These are phyloP conservation scores for Orthosia gothica DNA, from an alignment of 2,888 invertebrate genomes.

Conservation along the genomic window DNA sequence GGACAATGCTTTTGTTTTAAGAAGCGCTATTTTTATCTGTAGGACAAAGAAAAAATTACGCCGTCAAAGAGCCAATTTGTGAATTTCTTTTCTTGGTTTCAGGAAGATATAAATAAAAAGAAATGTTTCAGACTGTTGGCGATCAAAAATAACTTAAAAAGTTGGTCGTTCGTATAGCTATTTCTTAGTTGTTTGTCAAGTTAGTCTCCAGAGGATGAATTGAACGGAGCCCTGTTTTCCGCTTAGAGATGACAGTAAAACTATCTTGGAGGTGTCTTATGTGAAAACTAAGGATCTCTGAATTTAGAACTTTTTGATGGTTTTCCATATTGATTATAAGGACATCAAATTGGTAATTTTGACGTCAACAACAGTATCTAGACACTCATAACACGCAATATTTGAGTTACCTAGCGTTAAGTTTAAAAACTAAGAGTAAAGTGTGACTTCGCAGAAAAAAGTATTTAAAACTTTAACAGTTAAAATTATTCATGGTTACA, in stretches of 20 bases:
- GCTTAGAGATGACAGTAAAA: background rate
- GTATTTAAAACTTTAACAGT: background rate
- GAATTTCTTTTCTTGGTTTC: background rate
- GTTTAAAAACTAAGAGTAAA: no score
- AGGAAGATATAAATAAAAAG: background rate
- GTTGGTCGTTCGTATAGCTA: background rate
- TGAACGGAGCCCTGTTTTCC: background rate
- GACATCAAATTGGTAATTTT: no score
- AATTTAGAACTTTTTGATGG: background rate
- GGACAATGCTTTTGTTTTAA: conserved; percentile 31
- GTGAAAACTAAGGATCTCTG: background rate
- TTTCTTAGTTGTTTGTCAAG: conserved; percentile 5
- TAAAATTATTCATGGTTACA: background rate
- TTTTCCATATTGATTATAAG: no score
- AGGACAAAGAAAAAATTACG: background rate
- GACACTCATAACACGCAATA: no score
- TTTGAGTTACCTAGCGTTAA: no score
- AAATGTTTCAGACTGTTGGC: background rate
- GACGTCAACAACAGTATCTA: no score
- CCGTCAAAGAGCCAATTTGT: background rate
- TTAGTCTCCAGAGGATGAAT: background rate
- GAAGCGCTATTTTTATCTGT: conserved; percentile 11
- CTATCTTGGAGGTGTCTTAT: background rate
- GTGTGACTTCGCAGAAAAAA: background rate
- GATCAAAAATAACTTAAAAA: background rate